Evolutionary conservation across 2,113 vertebrate genomes (phyloP).

Genomic region (Barnardius zonarius): DNA sequence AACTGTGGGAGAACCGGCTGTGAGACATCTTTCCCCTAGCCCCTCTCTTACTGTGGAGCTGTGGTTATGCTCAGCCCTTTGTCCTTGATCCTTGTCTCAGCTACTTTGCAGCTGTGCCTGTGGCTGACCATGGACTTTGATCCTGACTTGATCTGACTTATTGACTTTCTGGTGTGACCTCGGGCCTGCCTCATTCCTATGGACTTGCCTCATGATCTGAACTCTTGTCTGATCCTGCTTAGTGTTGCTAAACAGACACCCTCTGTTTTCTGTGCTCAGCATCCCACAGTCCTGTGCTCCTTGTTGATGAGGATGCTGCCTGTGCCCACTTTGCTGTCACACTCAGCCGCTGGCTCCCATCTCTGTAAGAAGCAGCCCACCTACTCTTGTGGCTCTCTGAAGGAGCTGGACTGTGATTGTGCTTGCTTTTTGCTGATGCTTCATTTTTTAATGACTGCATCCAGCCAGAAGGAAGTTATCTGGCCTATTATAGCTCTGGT

Average conservation of each 20-base stretch:
- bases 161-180: background rate
- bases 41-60: background rate
- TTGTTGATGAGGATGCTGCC: fast-evolving
- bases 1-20: background rate
- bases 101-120: background rate
- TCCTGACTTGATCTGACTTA: background rate
- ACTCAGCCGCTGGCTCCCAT: background rate
- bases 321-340: fast-evolving
- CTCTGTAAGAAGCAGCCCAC: background rate
- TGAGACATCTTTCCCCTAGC: background rate
- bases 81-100: background rate
- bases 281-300: background rate
- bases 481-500: background rate
- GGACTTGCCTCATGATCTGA: background rate
- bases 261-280: background rate
- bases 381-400: background rate
- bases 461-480: background rate
- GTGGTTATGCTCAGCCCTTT: background rate
- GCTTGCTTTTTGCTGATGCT: background rate
- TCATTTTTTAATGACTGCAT: background rate
- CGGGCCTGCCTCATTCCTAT: background rate
- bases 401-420: background rate
- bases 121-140: background rate
- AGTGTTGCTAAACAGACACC: fast-evolving
- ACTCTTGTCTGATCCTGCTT: background rate